Conservation (phyloP, 2,797 vertebrate genomes). For the Acridotheres tristis region DNA sequence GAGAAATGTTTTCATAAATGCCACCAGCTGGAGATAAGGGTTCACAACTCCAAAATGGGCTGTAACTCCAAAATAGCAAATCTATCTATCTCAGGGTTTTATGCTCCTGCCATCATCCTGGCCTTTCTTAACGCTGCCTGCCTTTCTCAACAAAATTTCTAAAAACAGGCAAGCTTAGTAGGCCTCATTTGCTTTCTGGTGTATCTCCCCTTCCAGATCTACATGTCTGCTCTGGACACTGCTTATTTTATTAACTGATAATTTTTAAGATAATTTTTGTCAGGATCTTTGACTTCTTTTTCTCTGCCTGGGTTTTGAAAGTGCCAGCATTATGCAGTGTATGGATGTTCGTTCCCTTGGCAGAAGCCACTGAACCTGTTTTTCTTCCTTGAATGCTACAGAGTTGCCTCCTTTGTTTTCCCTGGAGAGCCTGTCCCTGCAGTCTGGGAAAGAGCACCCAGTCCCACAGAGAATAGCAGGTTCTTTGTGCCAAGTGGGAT, state of each 20-base stretch:
- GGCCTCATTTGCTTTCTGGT: background rate
- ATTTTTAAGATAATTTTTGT: background rate
- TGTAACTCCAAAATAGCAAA: conserved; percentile 53
- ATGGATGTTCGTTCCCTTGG: background rate
- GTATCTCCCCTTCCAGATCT: background rate
- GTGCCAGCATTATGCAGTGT: rapidly evolving
- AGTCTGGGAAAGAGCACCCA: background rate
- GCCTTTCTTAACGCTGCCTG: background rate
- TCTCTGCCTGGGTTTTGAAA: background rate
- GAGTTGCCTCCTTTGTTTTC: background rate
- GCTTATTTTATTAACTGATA: background rate
- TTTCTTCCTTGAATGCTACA: background rate
- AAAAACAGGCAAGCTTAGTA: background rate
- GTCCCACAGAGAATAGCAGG: background rate
- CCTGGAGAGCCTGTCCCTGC: background rate
- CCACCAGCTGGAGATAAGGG: conserved; percentile 58
- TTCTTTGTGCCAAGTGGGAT: background rate
- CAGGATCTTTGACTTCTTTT: background rate
- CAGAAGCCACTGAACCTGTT: background rate
- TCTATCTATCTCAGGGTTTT: conserved; percentile 22
- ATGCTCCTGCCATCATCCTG: conserved; percentile 12
- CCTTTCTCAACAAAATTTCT: background rate
- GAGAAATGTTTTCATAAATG: conserved; percentile 60
- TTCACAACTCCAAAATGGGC: conserved; percentile 50
- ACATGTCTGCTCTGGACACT: background rate